phyloP scores from a whole-genome alignment of 2,888 invertebrate species.

The Sminthurides aquaticus region DNA sequence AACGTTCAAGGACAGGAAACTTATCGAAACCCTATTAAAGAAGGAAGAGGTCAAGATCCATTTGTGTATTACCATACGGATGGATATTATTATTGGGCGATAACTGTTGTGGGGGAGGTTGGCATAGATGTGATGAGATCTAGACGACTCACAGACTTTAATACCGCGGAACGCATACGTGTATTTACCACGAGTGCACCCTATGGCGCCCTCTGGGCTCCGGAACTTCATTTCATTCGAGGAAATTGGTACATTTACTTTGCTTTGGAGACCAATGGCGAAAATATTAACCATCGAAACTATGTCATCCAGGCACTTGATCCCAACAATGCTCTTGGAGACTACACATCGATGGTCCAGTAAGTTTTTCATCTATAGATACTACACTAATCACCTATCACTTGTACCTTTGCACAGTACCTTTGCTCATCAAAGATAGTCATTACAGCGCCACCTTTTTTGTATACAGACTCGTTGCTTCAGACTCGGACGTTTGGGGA shows the following conservation, averaged over 20 bases:
- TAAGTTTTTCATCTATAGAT: too few species aligned
- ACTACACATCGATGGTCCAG: too few species aligned
- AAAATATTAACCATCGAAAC: slow-evolving; percentile 21
- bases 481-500: not conserved
- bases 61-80: slow-evolving; percentile 16
- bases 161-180: slow-evolving; percentile 5
- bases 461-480: not conserved
- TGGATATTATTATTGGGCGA: slow-evolving; percentile 20
- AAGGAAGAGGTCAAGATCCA: slow-evolving; percentile 9
- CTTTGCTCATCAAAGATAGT: too few species aligned
- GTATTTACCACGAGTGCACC: slow-evolving; percentile 6
- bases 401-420: too few species aligned
- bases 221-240: slow-evolving; percentile 20
- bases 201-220: slow-evolving; percentile 15
- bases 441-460: too few species aligned
- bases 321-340: slow-evolving; percentile 16
- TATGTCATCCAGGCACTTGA: slow-evolving; percentile 18
- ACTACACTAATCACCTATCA: too few species aligned
- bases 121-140: slow-evolving; percentile 7
- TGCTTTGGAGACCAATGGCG: slow-evolving; percentile 13
- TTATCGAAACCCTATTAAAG: slow-evolving; percentile 18
- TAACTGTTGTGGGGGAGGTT: not conserved
- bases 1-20: too few species aligned
- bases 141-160: slow-evolving; percentile 12
- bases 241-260: slow-evolving; percentile 25